Percentiles rank a stretch among this genome's conserved stretches.
phyloP scores from a whole-genome alignment of 2,113 vertebrate species.

The Tichodroma muraria region DNA sequence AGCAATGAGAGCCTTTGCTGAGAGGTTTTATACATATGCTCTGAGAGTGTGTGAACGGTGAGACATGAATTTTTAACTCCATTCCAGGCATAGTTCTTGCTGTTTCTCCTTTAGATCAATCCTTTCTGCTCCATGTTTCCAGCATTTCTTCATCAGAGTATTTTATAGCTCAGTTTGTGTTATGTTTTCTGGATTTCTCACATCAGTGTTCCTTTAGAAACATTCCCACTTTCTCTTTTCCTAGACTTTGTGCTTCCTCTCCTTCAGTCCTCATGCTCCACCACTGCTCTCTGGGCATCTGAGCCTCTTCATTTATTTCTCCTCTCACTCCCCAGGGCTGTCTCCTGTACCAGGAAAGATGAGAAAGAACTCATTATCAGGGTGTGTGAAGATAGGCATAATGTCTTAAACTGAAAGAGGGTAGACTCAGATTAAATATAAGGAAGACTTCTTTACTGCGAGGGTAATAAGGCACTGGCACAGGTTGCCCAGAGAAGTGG shows the following conservation, averaged over 20 bases:
- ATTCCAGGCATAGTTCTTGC: background rate
- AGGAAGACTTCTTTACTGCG: background rate
- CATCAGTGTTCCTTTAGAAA: background rate
- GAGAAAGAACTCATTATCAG: background rate
- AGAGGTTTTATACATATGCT: background rate
- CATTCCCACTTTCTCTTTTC: background rate
- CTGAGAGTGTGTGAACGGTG: background rate
- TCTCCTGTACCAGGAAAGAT: background rate
- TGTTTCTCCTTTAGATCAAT: background rate
- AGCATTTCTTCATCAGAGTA: background rate
- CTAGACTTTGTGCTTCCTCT: background rate
- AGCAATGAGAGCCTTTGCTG: background rate
- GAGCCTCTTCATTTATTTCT: background rate
- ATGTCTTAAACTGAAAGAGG: background rate
- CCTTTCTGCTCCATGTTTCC: background rate
- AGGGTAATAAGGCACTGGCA: background rate
- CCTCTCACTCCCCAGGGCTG: background rate
- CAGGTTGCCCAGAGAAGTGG: background rate
- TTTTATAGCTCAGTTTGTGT: background rate
- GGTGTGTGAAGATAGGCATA: background rate
- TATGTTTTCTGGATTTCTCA: background rate
- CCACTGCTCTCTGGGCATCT: background rate
- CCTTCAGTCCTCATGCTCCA: background rate
- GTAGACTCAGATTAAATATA: background rate
- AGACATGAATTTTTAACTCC: background rate